These are phyloP conservation scores for Cryptops parisi DNA, from an alignment of 2,888 invertebrate species.

Conservation along the genomic window DNA sequence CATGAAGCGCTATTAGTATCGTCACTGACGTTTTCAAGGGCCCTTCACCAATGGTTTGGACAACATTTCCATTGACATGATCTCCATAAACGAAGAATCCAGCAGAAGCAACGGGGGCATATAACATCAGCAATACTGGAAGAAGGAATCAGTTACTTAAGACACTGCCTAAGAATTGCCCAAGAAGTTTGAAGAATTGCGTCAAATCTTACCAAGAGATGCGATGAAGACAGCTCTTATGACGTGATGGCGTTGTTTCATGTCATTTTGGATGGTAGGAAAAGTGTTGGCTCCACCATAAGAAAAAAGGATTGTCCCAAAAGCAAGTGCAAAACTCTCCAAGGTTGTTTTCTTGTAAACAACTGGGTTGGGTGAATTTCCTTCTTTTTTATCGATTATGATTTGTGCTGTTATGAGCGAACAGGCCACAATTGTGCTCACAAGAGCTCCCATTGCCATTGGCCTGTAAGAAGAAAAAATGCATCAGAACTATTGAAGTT, in stretches of 20 bases:
- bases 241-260: constrained; percentile 50
- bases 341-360: constrained; percentile 36
- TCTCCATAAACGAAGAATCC: constrained; percentile 51
- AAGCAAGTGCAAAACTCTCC: constrained; percentile 49
- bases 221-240: constrained; percentile 45
- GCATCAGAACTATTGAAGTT: neutral
- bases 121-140: constrained; percentile 28
- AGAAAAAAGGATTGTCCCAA: constrained; percentile 53
- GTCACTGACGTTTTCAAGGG: constrained; percentile 43
- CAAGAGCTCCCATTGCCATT: constrained; percentile 47
- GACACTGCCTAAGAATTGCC: constrained; percentile 1
- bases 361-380: neutral
- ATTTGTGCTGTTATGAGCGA: constrained; percentile 47
- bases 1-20: constrained; percentile 47
- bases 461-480: constrained; percentile 35
- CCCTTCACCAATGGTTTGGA: constrained; percentile 40
- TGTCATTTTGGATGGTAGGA: constrained; percentile 65
- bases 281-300: constrained; percentile 60
- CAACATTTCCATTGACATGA: constrained; percentile 43
- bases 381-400: constrained; percentile 35
- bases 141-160: constrained; percentile 1
- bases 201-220: constrained; percentile 40
- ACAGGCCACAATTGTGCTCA: constrained; percentile 46
- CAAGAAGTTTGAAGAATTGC: neutral
- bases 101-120: constrained; percentile 43